These are phyloP conservation scores for Notoglanidium macrostoma DNA, from an alignment of 2,797 vertebrate genomes.

Conservation along the genomic window DNA sequence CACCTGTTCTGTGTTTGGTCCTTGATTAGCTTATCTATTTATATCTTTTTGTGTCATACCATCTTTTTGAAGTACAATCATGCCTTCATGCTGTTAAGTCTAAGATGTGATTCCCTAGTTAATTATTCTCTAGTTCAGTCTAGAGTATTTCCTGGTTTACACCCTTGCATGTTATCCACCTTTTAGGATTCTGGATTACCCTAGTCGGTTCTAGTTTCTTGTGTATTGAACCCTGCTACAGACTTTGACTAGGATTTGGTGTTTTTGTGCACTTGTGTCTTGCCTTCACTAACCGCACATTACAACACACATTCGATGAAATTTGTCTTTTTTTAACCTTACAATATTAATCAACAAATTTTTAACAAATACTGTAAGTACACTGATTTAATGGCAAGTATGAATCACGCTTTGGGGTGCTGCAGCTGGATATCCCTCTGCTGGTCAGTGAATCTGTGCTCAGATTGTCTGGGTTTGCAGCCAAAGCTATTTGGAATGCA, in stretches of 20 bases:
- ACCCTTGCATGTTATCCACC: neutral
- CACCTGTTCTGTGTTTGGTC: neutral
- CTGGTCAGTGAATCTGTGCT: neutral
- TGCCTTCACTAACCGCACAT: neutral
- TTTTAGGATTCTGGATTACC: neutral
- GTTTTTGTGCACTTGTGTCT: neutral
- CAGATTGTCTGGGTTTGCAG: neutral
- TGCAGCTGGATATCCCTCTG: neutral
- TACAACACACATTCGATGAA: neutral
- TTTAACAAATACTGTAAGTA: neutral
- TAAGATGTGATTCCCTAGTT: neutral
- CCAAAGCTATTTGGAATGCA: constrained; percentile 13
- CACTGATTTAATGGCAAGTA: neutral
- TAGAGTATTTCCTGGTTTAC: neutral
- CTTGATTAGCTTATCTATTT: neutral
- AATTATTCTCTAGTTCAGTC: neutral
- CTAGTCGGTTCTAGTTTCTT: neutral
- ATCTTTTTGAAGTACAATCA: neutral
- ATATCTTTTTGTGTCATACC: neutral
- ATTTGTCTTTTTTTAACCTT: neutral
- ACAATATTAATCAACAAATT: neutral
- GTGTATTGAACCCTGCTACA: neutral
- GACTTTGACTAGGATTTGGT: neutral
- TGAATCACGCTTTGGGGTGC: neutral
- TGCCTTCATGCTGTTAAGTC: neutral